Base-by-base conservation (phyloP, 2,888 invertebrate genomes). In the Drosophila borborema region DNA sequence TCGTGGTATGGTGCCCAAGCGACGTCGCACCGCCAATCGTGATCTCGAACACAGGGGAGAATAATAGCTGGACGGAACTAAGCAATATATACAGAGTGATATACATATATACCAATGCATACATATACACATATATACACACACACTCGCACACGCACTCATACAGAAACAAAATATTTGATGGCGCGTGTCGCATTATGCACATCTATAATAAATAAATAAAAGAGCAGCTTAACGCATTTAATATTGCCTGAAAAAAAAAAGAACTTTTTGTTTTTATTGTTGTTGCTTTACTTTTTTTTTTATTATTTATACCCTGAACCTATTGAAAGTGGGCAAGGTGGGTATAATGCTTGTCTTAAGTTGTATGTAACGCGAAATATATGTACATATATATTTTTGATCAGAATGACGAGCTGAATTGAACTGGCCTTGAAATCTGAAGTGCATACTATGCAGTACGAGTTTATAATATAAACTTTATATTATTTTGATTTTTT, bases 201-300 rank as follows among this genome's bases (percentile, higher is more conserved):
- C 81, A 69, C 61, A 79, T 79, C 56, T 61, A 62, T 65, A 80
- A 81, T 69, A 71, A 77, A 81, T 69, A 69, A 77, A 77, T 81
- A 80, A 66, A 77, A 58, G 43, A 58, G 48, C 45, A 64, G 60
- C 75, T 79, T 56, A 74, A 54, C 79, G 67, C 55, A 63, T 53
- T 63, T 58, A 5, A 62, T 40, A 31, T 49, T 28, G 36, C 46
- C 43, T 51, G 28, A 38, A 64, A 40, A n/a, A 9, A 56, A 14
- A 7, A 7, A 1, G 4, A 28, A 28, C n/a, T 28, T 38, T 38
- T 14, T 38, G 6, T 1, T 38, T 38, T 38, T 12, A 12, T 28
- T 48, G 77, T 48, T 28, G 8, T 28, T 48, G 48, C 23, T 23
- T 28, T 46, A 2, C 3, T 28, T 28, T 28, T 28, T 4, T 28